These are phyloP conservation scores for Solea senegalensis DNA, from an alignment of 2,113 vertebrate species.

Conservation along the genomic window DNA sequence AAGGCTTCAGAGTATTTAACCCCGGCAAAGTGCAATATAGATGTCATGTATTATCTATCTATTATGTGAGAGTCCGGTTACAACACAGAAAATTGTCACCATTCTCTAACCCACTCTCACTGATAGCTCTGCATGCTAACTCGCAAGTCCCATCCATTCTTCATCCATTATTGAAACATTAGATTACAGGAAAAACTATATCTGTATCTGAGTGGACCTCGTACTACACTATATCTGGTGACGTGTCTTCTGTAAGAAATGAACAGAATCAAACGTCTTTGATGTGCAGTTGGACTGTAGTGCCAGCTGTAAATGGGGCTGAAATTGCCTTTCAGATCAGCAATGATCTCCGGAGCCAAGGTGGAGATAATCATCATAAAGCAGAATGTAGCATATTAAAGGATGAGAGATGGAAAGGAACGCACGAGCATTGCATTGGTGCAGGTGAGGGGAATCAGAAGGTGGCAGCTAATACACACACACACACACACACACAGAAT, in stretches of 20 bases:
- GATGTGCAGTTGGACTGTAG: slow-evolving; percentile 22
- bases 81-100: not conserved
- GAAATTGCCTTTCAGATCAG: slow-evolving; percentile 52
- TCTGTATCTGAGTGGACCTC: not conserved
- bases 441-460: slow-evolving; percentile 2
- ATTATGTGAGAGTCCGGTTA: slow-evolving; percentile 2
- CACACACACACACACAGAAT: slow-evolving; percentile 1
- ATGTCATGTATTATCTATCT: slow-evolving; percentile 14
- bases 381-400: slow-evolving; percentile 43
- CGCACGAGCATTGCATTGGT: slow-evolving; percentile 4
- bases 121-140: not conserved
- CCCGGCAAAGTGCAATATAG: slow-evolving; percentile 18
- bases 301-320: slow-evolving; percentile 24
- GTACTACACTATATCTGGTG: not conserved
- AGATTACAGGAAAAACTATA: not conserved
- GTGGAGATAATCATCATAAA: slow-evolving; percentile 44
- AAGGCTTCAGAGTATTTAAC: slow-evolving; percentile 24
- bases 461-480: slow-evolving; percentile 22
- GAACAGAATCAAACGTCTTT: slow-evolving; percentile 15
- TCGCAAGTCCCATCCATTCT: not conserved
- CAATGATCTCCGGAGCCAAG: slow-evolving; percentile 16
- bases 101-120: not conserved
- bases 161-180: slow-evolving; percentile 16
- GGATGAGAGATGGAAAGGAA: slow-evolving; percentile 25
- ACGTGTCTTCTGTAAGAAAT: not conserved